Percentiles rank a stretch among this genome's conserved stretches.
These are phyloP conservation scores for Tribolium madens DNA, from an alignment of 1,140 invertebrate genomes.

Conservation along the genomic window DNA sequence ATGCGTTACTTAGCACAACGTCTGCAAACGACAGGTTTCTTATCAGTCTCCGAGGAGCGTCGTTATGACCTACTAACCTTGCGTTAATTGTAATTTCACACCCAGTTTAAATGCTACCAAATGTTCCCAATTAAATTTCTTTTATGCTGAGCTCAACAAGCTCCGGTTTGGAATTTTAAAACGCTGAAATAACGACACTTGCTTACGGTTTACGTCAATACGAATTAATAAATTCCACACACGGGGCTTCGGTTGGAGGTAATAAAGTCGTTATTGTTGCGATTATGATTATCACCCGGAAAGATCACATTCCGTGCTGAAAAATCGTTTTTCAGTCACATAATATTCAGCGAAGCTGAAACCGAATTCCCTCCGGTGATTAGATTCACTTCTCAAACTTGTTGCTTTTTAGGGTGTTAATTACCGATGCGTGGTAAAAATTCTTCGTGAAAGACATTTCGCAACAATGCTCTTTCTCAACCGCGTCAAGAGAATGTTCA, in stretches of 20 bases:
- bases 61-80: constrained; percentile 44
- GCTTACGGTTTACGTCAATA: too few species aligned
- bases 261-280: background rate
- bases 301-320: background rate
- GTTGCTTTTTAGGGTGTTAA: constrained; percentile 1
- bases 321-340: background rate
- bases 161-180: constrained; percentile 37
- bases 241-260: background rate
- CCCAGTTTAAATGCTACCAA: constrained; percentile 39
- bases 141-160: constrained; percentile 19
- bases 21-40: constrained; percentile 45
- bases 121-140: constrained; percentile 39
- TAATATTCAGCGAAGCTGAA: background rate
- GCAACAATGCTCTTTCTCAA: constrained; percentile 31
- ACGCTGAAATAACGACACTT: constrained; percentile 19
- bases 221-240: background rate
- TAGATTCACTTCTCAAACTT: constrained; percentile 11
- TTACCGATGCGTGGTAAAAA: constrained; percentile 22
- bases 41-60: constrained; percentile 43
- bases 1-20: constrained; percentile 45
- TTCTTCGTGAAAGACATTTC: constrained; percentile 1
- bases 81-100: constrained; percentile 42
- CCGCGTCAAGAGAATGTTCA: constrained; percentile 26
- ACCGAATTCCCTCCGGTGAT: background rate
- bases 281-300: background rate